A percentile compares a stretch with the other conserved stretches of the same genome.
These are phyloP conservation scores for Epistrophe grossulariae DNA, from an alignment of 2,888 invertebrate genomes.

Conservation along the genomic window DNA sequence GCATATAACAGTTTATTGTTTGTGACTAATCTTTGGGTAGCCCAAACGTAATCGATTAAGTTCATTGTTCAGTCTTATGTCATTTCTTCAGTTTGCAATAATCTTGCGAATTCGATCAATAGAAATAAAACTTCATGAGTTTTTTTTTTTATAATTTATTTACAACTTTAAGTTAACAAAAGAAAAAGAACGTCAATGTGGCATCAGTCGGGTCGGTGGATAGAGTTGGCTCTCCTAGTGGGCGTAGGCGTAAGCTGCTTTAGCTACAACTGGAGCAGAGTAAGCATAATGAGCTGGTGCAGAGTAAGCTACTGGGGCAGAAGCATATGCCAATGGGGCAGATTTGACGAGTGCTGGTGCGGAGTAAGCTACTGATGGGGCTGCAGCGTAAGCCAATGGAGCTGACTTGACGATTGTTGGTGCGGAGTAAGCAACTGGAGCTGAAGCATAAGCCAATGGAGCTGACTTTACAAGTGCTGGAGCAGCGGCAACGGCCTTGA, in stretches of 20 bases:
- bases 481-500: conserved; percentile 73
- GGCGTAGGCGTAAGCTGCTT: conserved; percentile 76
- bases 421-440: conserved; percentile 53
- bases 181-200: conserved; percentile 52
- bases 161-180: conserved; percentile 25
- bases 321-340: conserved; percentile 58
- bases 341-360: conserved; percentile 75
- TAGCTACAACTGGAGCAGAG: conserved; percentile 62
- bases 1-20: background rate
- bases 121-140: background rate
- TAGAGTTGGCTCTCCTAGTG: conserved; percentile 52
- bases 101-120: background rate
- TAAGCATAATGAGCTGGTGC: conserved; percentile 73
- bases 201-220: conserved; percentile 44
- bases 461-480: conserved; percentile 39
- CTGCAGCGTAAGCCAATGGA: conserved; percentile 39
- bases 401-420: conserved; percentile 40
- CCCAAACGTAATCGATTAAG: background rate
- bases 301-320: conserved; percentile 46
- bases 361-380: conserved; percentile 37
- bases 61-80: conserved; percentile 1
- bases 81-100: background rate
- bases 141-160: conserved; percentile 21
- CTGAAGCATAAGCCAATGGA: conserved; percentile 40
- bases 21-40: background rate